phyloP scores from a whole-genome alignment of 2,888 invertebrate genomes.

The Caenorhabditis japonica region DNA sequence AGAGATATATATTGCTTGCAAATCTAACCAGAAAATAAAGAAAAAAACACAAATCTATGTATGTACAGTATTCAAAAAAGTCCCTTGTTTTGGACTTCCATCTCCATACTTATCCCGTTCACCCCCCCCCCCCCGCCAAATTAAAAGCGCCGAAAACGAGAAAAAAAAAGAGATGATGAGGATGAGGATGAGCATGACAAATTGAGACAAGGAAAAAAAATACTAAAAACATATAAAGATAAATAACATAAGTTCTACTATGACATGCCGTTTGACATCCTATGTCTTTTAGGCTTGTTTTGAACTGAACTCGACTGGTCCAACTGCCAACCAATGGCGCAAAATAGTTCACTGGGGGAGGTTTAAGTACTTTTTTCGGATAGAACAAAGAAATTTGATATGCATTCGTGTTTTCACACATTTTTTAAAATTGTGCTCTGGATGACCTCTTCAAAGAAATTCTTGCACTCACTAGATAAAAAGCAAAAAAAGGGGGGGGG shows the following conservation, averaged over 20 bases:
- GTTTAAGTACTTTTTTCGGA: too few relatives aligned
- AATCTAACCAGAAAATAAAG: too few relatives aligned
- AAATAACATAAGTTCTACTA: slow-evolving; percentile 8
- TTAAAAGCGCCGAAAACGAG: too few relatives aligned
- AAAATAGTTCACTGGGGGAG: slow-evolving; percentile 13
- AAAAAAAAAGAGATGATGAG: not conserved
- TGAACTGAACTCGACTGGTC: too few relatives aligned
- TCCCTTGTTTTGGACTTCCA: too few relatives aligned
- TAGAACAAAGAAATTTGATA: slow-evolving; percentile 35
- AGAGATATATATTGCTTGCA: too few relatives aligned
- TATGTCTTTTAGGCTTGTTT: slow-evolving; percentile 13
- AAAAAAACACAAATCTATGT: too few relatives aligned
- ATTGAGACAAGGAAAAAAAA: not conserved
- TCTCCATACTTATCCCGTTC: too few relatives aligned
- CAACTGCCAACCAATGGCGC: not conserved
- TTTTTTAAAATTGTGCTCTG: too few relatives aligned
- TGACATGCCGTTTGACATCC: slow-evolving; percentile 16
- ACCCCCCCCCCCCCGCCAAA: too few relatives aligned
- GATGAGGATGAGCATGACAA: slow-evolving; percentile 9
- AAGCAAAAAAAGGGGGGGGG: not conserved
- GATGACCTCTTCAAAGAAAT: too few relatives aligned
- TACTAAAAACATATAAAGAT: not conserved
- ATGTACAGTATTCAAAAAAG: too few relatives aligned
- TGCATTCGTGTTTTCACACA: slow-evolving; percentile 30
- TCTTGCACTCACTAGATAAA: slow-evolving; percentile 7